These are phyloP conservation scores for Drosophila limbata DNA, from an alignment of 2,888 invertebrate species.

Conservation along the genomic window DNA sequence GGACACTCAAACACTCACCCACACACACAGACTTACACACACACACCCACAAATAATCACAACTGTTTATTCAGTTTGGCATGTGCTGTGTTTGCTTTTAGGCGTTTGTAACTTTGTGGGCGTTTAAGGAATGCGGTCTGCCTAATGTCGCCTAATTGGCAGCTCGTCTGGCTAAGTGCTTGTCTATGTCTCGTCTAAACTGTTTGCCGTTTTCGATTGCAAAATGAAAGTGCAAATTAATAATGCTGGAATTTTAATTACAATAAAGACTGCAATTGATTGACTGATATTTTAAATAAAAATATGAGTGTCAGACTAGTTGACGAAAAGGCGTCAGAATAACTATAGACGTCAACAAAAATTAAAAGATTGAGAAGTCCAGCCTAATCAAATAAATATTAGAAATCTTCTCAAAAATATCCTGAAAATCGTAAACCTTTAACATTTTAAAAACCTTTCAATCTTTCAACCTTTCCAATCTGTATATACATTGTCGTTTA, in stretches of 20 bases:
- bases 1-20: conserved; percentile 41
- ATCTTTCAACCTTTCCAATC: no score
- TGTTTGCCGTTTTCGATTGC: conserved; percentile 32
- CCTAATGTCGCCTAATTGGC: conserved; percentile 62
- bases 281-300: background rate
- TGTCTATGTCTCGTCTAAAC: conserved; percentile 25
- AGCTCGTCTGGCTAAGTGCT: conserved; percentile 24
- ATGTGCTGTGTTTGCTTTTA: conserved; percentile 32
- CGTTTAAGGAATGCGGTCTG: conserved; percentile 61
- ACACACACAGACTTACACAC: conserved; percentile 28
- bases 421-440: background rate
- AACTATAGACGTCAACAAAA: no score
- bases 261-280: background rate
- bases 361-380: no score
- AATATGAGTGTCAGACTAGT: no score
- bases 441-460: background rate
- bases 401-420: no score
- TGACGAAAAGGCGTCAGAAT: no score
- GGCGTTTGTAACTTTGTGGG: conserved; percentile 48
- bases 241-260: background rate
- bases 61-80: conserved; percentile 49
- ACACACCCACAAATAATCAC: conserved; percentile 38
- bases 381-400: background rate
- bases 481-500: background rate
- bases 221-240: conserved; percentile 29